Evolutionary conservation across 1,140 invertebrate species (phyloP).

Genomic region (Galleria mellonella): DNA sequence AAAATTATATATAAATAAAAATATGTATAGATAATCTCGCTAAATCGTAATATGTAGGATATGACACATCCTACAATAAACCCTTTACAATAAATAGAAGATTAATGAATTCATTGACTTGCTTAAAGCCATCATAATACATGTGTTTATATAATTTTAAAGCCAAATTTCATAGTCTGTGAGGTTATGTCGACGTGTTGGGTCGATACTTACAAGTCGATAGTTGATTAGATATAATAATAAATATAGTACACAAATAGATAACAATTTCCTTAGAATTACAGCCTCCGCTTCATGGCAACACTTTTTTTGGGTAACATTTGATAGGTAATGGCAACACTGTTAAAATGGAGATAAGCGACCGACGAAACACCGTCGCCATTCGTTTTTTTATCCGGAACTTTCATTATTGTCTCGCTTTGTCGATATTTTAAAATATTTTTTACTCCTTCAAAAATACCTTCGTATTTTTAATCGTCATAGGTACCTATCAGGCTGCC

Average conservation of each 20-base stretch:
- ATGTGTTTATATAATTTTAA: constrained; percentile 68
- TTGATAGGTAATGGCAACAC: not conserved
- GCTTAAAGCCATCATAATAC: constrained; percentile 68
- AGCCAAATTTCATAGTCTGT: constrained; percentile 72
- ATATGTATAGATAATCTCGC: constrained; percentile 55
- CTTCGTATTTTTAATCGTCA: too few relatives aligned
- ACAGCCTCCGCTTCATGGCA: constrained; percentile 43
- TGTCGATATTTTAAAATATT: too few relatives aligned
- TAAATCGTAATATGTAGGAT: constrained; percentile 47
- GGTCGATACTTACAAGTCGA: constrained; percentile 59
- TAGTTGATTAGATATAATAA: constrained; percentile 57
- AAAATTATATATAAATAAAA: constrained; percentile 62
- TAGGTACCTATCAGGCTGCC: constrained; percentile 12
- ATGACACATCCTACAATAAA: constrained; percentile 21
- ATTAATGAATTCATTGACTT: constrained; percentile 60
- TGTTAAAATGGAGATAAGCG: not conserved
- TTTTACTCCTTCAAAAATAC: too few relatives aligned
- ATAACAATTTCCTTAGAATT: constrained; percentile 61
- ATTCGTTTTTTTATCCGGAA: too few relatives aligned
- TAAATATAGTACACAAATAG: constrained; percentile 67
- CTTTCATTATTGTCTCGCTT: too few relatives aligned
- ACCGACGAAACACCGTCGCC: too few relatives aligned
- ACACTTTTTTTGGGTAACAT: constrained; percentile 7
- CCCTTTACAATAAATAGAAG: constrained; percentile 51
- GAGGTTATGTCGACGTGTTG: constrained; percentile 56